phyloP scores from a whole-genome alignment of 2,888 invertebrate genomes.

The Coleophora flavipennella region DNA sequence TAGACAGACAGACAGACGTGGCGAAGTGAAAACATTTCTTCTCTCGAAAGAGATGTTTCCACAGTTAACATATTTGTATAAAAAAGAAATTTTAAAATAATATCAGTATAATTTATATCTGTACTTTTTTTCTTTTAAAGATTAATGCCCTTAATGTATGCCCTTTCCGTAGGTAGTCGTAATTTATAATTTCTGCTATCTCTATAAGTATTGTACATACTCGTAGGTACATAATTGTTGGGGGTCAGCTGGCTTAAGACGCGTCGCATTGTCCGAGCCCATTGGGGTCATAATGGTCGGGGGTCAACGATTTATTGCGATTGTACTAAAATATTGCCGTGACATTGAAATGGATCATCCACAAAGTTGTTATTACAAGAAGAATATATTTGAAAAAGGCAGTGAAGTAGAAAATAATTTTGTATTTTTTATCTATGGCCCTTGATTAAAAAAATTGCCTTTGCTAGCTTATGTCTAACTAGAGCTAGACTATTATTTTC shows the following conservation, averaged over 20 bases:
- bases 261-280: conserved; percentile 37
- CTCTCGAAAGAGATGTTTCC: too few relatives aligned
- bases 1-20: too few relatives aligned
- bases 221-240: conserved; percentile 54
- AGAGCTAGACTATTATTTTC: too few relatives aligned
- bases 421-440: too few relatives aligned
- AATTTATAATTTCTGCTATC: conserved; percentile 67
- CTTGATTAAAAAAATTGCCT: too few relatives aligned
- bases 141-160: too few relatives aligned
- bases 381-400: too few relatives aligned
- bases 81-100: conserved; percentile 20
- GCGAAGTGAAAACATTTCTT: not conserved
- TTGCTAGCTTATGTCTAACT: too few relatives aligned
- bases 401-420: too few relatives aligned
- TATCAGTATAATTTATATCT: too few relatives aligned
- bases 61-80: conserved; percentile 12
- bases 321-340: conserved; percentile 47
- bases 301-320: conserved; percentile 59
- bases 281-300: conserved; percentile 61
- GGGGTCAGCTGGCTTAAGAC: conserved; percentile 60
- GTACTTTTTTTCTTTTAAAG: conserved; percentile 13
- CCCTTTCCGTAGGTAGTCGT: conserved; percentile 5
- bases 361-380: too few relatives aligned
- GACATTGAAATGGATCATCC: conserved; percentile 21
- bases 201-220: conserved; percentile 57